Conservation (phyloP, 2,113 vertebrate genomes). For the Tragulus kanchil region DNA sequence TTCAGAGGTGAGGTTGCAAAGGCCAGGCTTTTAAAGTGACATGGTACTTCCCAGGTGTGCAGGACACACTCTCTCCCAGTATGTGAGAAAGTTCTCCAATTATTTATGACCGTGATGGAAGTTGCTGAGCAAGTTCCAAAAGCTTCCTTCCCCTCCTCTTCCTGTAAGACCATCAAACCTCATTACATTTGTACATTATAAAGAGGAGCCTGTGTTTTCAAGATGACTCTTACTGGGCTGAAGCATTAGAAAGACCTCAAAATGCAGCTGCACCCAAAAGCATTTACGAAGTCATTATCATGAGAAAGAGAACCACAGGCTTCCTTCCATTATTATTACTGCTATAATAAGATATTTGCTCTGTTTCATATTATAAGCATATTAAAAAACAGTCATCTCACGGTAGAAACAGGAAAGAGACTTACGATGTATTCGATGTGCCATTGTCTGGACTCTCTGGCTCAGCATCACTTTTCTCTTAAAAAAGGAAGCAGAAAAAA, state of each 20-base stretch:
- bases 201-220: conserved; percentile 65
- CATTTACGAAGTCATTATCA: conserved; percentile 76
- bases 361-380: conserved; percentile 72
- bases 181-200: conserved; percentile 54
- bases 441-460: conserved; percentile 91
- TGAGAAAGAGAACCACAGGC: conserved; percentile 60
- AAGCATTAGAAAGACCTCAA: conserved; percentile 80
- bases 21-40: conserved; percentile 82
- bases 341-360: not conserved
- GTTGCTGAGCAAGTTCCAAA: not conserved
- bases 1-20: conserved; percentile 81
- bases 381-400: conserved; percentile 74
- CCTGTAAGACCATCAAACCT: not conserved
- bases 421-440: conserved; percentile 97
- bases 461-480: conserved; percentile 93
- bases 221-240: conserved; percentile 64
- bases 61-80: conserved; percentile 75
- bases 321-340: conserved; percentile 63
- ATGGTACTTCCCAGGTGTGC: conserved; percentile 76
- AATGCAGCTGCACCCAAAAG: conserved; percentile 73
- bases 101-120: conserved; percentile 71
- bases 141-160: not conserved
- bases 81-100: conserved; percentile 63
- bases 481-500: conserved; percentile 86
- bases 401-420: conserved; percentile 82